Base-by-base conservation (phyloP, 2,797 vertebrate species). In the Cetoscarus ocellatus region DNA sequence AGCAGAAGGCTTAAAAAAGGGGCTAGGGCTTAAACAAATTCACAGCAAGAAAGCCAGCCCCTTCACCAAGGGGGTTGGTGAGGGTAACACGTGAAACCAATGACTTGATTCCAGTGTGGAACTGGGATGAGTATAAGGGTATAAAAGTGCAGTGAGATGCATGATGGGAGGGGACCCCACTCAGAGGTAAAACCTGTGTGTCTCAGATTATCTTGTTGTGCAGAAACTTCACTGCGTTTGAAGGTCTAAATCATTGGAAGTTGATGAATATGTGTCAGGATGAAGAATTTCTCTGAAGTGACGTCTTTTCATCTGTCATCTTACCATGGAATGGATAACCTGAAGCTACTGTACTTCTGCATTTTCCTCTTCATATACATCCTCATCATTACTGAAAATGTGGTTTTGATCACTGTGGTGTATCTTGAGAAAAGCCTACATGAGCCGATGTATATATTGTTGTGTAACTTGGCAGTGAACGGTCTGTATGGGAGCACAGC, bases 381-480 rank as follows among this genome's bases (percentile, higher is more conserved):
- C 0, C 8, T 44, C 15, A 89, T 83, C 9, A 12, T 88, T 43
- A 56, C 13, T 38, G 82, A 82, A 73, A 91, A 85, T 42, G 3
- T 70, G 0, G 0, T 60, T 8, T 38, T 92, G 3, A 80, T 92
- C 4, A 6, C 15, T 1, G 54, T 91, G 36, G 53, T 92, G 18
- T 79, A 61, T 60, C 7, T 6, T 38, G 84, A 91, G 8, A 90
- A 82, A 51, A 39, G n/a, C 8, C 67, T 91, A 38, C 89, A 86
- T n/a, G 61, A 84, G 61, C 86, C 89, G 1, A 87, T 90, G 88
- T 91, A 86, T 52, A 36, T 88, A 11, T 35, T 91, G 42, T 10
- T 92, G 56, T 88, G 87, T 51, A 85, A 86, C 57, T 57, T 88
- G 72, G 74, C 80, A 17, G 75, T 73, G 40, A 92, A 91, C 4